A percentile compares a stretch with the other conserved stretches of the same genome.
Evolutionary conservation across 2,113 vertebrate genomes (phyloP).

Genomic region (Egretta garzetta): DNA sequence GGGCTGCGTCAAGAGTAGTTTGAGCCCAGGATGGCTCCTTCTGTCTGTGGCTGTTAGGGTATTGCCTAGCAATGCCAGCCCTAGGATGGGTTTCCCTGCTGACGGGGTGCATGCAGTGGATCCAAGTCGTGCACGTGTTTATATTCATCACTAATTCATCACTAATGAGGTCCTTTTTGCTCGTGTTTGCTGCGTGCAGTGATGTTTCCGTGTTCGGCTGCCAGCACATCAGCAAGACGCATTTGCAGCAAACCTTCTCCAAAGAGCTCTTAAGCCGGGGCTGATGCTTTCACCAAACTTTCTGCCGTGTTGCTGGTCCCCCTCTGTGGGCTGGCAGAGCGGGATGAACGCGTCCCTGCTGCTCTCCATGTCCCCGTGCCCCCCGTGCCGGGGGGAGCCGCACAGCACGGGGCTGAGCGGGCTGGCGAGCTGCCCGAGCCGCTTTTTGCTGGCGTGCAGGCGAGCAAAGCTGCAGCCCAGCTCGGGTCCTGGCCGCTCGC

Average conservation of each 20-base stretch:
- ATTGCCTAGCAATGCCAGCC: background rate
- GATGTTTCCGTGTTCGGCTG: background rate
- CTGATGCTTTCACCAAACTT: background rate
- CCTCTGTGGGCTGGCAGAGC: background rate
- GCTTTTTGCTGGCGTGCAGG: rapidly evolving
- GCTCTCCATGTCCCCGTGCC: background rate
- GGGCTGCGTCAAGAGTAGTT: background rate
- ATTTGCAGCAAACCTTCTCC: background rate
- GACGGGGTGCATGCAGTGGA: background rate
- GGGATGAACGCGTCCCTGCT: rapidly evolving
- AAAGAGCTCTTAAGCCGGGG: rapidly evolving
- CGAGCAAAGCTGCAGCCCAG: background rate
- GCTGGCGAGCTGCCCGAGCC: background rate
- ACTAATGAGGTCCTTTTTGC: background rate
- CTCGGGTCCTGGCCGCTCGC: rapidly evolving
- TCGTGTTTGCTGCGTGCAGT: background rate
- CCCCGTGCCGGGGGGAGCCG: background rate
- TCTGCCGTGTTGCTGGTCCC: background rate
- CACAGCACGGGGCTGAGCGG: rapidly evolving
- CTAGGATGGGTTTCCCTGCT: background rate
- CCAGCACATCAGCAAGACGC: rapidly evolving
- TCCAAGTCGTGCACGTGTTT: background rate
- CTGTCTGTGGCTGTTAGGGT: background rate
- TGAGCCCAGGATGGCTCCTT: background rate
- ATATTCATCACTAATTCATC: background rate